Base-by-base conservation (phyloP, 2,797 vertebrate genomes). In the Darevskia nairensis region DNA sequence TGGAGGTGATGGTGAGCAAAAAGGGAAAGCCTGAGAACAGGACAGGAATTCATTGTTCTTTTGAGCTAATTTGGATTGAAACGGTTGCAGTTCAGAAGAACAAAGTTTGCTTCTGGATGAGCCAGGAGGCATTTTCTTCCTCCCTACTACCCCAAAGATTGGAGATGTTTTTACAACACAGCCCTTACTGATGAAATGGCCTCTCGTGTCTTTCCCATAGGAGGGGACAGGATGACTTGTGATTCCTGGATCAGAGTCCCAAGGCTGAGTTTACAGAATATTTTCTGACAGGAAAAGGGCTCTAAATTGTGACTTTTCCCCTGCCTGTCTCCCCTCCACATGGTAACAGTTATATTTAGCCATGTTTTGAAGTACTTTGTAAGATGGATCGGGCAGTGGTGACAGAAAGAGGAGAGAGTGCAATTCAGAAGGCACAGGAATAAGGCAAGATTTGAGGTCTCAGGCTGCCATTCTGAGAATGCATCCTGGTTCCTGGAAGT, bases 31-130 rank as follows among this genome's bases (percentile, higher is more conserved):
- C 35, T 81, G 78, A 44, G 78, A 46, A 32, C 23, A 74, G 68
- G 27, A 50, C 66, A 80, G 23, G 23, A 80, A 21, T 86, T 80
- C 66, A 59, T 59, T 4, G 0, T 0, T 10, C 4, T 85, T 89
- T 93, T 90, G 71, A 44, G 77, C 41, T 74, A 75, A 80, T 85
- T 72, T 25, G 41, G 76, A 84, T n/a, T 72, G 55, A 66, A 87
- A 87, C 76, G 68, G 21, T 66, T 87, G 23, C 39, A 76, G n/a
- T 46, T 81, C 87, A 68, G 82, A 82, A 83, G 79, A 79, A 35
- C 59, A 8, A 0, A 2, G 61, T 64, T 5, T 66, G 3, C 85
- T 44, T 10, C 25, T 59, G 15, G 15, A 9, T 29, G 55, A 88
- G 50, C 75, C 66, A 32, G 15, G 68, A 44, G 35, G 27, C 27